These are phyloP conservation scores for Tipula vernalis DNA, from an alignment of 2,888 invertebrate species.

Conservation along the genomic window DNA sequence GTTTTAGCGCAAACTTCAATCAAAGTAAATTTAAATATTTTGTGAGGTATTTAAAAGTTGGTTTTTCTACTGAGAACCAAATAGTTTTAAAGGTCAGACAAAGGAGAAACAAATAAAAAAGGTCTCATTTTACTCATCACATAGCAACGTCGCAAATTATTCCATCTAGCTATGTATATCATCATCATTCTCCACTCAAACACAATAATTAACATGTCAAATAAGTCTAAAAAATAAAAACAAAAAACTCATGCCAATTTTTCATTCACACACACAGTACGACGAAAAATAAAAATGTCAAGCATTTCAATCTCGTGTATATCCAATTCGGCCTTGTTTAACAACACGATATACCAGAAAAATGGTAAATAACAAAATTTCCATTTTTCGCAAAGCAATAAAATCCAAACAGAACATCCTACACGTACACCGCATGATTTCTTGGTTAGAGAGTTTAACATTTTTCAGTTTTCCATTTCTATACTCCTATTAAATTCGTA, in stretches of 20 bases:
- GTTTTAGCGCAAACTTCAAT: no score
- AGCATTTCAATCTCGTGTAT: background rate
- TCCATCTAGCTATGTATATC: no score
- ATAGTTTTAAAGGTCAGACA: no score
- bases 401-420: background rate
- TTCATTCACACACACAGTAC: background rate
- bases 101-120: no score
- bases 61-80: no score
- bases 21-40: no score
- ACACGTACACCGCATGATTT: background rate
- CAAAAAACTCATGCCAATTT: background rate
- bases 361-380: background rate
- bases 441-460: background rate
- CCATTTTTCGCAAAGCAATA: background rate
- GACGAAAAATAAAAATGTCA: background rate
- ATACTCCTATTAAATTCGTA: background rate
- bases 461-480: background rate
- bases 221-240: background rate
- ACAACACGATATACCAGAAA: background rate
- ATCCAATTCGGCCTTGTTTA: background rate
- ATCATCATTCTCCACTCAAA: background rate
- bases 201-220: background rate
- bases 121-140: no score
- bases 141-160: no score
- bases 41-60: no score